These are phyloP conservation scores for Bungarus multicinctus DNA, from an alignment of 2,113 vertebrate species.

Conservation along the genomic window DNA sequence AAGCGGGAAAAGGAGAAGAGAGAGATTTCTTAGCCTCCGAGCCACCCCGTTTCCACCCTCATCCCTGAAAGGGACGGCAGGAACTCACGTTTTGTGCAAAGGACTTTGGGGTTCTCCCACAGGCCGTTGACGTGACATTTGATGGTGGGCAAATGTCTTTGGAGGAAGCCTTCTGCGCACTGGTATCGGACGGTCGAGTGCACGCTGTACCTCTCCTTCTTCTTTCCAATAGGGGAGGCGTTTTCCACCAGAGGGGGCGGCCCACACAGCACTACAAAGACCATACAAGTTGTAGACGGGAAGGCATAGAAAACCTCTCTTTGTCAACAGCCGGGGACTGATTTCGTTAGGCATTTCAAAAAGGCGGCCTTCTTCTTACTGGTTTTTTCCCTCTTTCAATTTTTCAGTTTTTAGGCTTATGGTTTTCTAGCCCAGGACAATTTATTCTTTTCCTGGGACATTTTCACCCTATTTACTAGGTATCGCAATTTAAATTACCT, in stretches of 20 bases:
- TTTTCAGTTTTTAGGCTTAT: not conserved
- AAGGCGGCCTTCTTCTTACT: not conserved
- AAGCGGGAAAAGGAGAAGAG: not conserved
- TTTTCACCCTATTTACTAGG: not conserved
- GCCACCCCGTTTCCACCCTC: not conserved
- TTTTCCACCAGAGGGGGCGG: conserved; percentile 85
- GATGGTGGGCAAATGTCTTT: conserved; percentile 85
- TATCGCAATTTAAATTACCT: not conserved
- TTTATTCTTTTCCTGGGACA: not conserved
- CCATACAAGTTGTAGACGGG: not conserved
- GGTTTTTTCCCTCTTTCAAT: not conserved
- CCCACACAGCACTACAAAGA: conserved; percentile 81
- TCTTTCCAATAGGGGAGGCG: conserved; percentile 80
- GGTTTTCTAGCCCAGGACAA: not conserved
- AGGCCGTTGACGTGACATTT: conserved; percentile 89
- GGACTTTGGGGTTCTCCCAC: conserved; percentile 91
- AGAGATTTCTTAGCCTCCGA: not conserved
- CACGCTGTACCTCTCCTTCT: conserved; percentile 85
- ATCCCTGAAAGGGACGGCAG: not conserved
- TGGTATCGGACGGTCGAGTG: conserved; percentile 90
- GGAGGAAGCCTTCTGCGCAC: conserved; percentile 85
- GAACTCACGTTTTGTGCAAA: conserved; percentile 92
- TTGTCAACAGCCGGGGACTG: not conserved
- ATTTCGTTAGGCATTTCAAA: not conserved
- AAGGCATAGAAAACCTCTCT: not conserved